Evolutionary conservation across 1,140 invertebrate genomes (phyloP), one percentile per base, ranked within the genome.

Genomic region (Leptopilina boulardi): DNA sequence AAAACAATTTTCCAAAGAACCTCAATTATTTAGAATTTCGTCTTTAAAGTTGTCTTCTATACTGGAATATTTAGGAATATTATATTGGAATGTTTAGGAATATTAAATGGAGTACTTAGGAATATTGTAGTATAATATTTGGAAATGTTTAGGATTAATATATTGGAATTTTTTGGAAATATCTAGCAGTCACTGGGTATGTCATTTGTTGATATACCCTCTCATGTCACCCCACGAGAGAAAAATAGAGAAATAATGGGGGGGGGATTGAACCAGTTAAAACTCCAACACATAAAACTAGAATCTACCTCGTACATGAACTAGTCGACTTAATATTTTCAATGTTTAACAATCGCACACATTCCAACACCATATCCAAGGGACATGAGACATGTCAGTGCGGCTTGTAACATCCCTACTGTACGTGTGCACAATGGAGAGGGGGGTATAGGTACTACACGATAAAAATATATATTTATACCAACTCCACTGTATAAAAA

Each of bases 381-480:
- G 2, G 34, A 18, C n/a, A 8, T 66, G 59, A 30, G 23, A 66
- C 10, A 66, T 30, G 59, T 66, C 56, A 26, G 21, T 59, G 21
- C 13, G 26, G 21, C 59, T 66, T 66, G 59, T 66, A 26, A 66
- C 59, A 26, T 34, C 3, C 13, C 23, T 66, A 30, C n/a, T n/a
- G n/a, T 38, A 30, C 5, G 26, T 30, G 34, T 6, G 34, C 34
- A 8, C 21, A 54, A 21, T 19, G 21, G 9, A 54, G 59, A 2
- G 26, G 30, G 5, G 23, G 56, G 21, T 26, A 59, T 21, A 26
- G 56, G 21, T 26, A 59, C 56, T 59, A 59, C 56, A 21, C 56
- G 56, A 59, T 59, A 59, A 26, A 59, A 59, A 66, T n/a, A 51
- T 54, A 66, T 34, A 66, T 66, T 66, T 30, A 66, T 23, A 66